Base-by-base conservation (phyloP, 1,140 invertebrate genomes). In the Pogonognathellus flavescens region DNA sequence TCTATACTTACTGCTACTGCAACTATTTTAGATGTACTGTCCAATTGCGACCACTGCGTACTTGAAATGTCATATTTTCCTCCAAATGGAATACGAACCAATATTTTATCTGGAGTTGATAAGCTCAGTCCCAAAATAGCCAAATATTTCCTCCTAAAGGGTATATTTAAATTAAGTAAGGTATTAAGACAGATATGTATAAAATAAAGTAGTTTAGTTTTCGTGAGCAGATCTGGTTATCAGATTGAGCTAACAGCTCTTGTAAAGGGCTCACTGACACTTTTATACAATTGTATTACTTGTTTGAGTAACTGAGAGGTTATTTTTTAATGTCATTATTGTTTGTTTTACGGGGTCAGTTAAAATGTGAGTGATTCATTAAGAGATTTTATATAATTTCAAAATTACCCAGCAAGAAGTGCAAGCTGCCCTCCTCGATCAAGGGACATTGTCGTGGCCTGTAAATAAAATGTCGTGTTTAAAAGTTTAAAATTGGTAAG, bases 11-110 rank as follows among this genome's bases (percentile, higher is more conserved):
- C 97, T 83, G 97, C 96, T 89, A 98, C 95, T 52, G 96, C 96
- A 92, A 97, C 97, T 14, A 95, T 91, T 90, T 97, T 93, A 89
- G 84, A 80, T 18, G 94, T 94, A 87, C 9, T 49, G 53, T 93
- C 92, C 66, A 93, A 91, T 66, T 94, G 95, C 13, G 96, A 96
- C 95, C 97, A 98, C 92, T 98, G 96, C 0, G 96, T 95, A 76
- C 95, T 95, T 9, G 95, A 95, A 11, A 98, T 95, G 90, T 98
- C 97, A 91, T 97, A 98, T 92, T 98, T 98, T 89, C 96, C 97
- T 88, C 97, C 95, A 66, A 96, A 91, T 13, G 94, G 93, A 89
- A 96, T 95, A 88, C 88, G 80, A 18, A 87, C 86, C 8, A 87
- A 22, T 10, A 87, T 49, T 49, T 86, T 84, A 10, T 87, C 85